Conservation (phyloP, 2,797 vertebrate genomes). For the Acanthis flammea region DNA sequence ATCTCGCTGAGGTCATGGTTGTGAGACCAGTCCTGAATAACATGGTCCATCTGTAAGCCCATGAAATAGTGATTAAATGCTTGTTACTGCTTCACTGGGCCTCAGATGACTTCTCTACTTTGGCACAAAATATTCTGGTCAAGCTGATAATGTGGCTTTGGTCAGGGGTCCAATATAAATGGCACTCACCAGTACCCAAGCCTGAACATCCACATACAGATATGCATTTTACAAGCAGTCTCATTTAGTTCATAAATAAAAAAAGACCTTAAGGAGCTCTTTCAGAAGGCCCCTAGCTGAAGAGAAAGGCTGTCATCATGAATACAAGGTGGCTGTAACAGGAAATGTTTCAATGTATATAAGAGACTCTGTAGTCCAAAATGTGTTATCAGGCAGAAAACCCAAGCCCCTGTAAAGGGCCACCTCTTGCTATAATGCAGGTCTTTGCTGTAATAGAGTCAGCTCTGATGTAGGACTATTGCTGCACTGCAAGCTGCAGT, state of each 20-base stretch:
- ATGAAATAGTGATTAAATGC: neutral
- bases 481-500: conserved; percentile 53
- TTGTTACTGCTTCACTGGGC: neutral
- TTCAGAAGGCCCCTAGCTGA: neutral
- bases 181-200: neutral
- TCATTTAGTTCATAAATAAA: neutral
- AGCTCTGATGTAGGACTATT: conserved; percentile 16
- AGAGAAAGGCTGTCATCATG: conserved; percentile 18
- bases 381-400: neutral
- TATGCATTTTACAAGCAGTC: neutral
- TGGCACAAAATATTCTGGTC: neutral
- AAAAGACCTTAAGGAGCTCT: neutral
- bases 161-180: neutral
- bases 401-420: neutral
- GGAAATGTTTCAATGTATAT: neutral
- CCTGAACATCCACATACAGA: neutral
- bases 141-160: neutral
- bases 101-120: neutral
- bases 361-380: neutral
- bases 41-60: neutral
- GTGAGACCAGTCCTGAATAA: neutral
- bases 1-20: neutral
- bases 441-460: conserved; percentile 25
- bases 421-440: conserved; percentile 44
- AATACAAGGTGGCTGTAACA: neutral